These are phyloP conservation scores for Noturus placidus DNA, from an alignment of 2,113 vertebrate genomes.

Conservation along the genomic window DNA sequence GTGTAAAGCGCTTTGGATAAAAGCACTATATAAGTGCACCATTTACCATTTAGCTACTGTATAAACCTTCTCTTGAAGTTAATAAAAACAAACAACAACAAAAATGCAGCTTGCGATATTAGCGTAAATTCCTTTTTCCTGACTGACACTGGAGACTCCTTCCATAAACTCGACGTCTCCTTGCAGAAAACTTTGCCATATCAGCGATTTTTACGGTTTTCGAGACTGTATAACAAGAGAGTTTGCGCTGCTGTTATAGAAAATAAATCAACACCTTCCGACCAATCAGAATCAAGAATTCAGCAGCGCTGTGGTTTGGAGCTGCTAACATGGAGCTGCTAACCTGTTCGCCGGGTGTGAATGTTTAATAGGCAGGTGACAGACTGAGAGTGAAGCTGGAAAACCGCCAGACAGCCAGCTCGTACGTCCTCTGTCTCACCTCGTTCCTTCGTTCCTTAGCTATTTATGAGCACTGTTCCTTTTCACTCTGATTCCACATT, in stretches of 20 bases:
- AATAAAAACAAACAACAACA: background rate
- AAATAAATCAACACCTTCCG: background rate
- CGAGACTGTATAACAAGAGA: too few species aligned
- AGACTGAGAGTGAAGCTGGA: slow-evolving; percentile 15
- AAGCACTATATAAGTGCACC: too few species aligned
- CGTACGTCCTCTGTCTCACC: slow-evolving; percentile 71
- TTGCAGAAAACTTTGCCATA: background rate
- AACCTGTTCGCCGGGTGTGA: slow-evolving; percentile 14
- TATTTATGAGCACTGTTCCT: slow-evolving; percentile 64
- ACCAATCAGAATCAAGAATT: background rate
- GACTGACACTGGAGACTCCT: background rate
- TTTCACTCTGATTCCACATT: slow-evolving; percentile 32
- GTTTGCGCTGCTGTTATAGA: background rate
- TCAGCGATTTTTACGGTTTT: background rate
- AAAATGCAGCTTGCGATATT: background rate
- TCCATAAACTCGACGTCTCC: background rate
- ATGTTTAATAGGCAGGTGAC: slow-evolving; percentile 39
- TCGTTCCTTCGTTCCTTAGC: slow-evolving; percentile 61
- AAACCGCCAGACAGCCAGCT: slow-evolving; percentile 46
- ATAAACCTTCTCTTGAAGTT: background rate
- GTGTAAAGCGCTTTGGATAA: too few species aligned
- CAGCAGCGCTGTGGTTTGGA: background rate
- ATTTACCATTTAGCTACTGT: too few species aligned
- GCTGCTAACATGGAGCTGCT: slow-evolving; percentile 3
- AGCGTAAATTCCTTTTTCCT: background rate